Evolutionary conservation across 2,888 invertebrate species (phyloP).

Genomic region (Orthosia incerta): DNA sequence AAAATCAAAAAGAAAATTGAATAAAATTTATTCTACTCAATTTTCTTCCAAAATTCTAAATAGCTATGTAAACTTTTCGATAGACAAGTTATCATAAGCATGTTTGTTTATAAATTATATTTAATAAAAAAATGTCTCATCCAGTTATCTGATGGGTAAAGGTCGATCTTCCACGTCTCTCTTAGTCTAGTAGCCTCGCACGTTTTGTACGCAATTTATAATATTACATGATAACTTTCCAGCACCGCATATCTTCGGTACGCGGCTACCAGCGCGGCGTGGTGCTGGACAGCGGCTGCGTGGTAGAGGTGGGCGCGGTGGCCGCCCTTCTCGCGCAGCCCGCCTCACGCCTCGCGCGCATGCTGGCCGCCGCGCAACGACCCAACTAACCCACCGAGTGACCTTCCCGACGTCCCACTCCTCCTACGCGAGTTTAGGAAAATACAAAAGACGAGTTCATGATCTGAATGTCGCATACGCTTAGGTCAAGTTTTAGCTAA

Average conservation of each 20-base stretch:
- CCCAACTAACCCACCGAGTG: conserved; percentile 56
- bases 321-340: conserved; percentile 89
- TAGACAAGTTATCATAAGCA: too few species aligned
- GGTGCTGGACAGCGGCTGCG: conserved; percentile 93
- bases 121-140: too few species aligned
- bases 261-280: conserved; percentile 93
- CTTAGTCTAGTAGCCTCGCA: too few species aligned
- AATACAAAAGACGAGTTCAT: background rate
- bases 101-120: too few species aligned
- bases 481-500: background rate
- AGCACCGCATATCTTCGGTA: conserved; percentile 95
- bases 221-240: conserved; percentile 34
- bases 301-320: conserved; percentile 93
- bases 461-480: background rate
- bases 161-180: too few species aligned
- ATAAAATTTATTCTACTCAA: too few species aligned
- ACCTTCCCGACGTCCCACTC: background rate
- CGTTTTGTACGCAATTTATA: background rate
- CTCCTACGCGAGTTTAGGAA: background rate
- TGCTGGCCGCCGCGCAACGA: conserved; percentile 86
- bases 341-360: conserved; percentile 91
- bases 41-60: too few species aligned
- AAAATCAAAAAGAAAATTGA: too few species aligned
- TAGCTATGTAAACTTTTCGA: too few species aligned
- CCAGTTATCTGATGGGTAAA: too few species aligned